Conservation (phyloP, 2,888 invertebrate genomes). For the Pristionchus arcanus region DNA sequence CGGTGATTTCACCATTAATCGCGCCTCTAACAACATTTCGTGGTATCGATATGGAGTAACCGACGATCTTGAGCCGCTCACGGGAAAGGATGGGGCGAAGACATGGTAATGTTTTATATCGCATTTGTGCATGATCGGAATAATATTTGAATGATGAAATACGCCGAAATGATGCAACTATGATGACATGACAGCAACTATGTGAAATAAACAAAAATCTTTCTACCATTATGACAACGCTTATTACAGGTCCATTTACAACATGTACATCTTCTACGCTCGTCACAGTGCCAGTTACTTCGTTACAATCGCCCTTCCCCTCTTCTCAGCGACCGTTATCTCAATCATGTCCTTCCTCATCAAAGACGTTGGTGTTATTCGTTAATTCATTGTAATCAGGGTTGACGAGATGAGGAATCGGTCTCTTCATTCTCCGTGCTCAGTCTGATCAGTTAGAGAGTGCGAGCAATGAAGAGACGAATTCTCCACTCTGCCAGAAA, state of each 20-base stretch:
- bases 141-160: too few relatives aligned
- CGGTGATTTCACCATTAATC: constrained; percentile 70
- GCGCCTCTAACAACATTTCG: constrained; percentile 63
- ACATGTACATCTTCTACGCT: constrained; percentile 59
- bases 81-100: constrained; percentile 58
- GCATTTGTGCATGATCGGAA: too few relatives aligned
- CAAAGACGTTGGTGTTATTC: background rate
- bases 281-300: constrained; percentile 61
- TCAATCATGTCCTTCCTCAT: background rate
- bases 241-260: constrained; percentile 58
- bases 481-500: too few relatives aligned
- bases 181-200: too few relatives aligned
- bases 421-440: too few relatives aligned
- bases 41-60: constrained; percentile 65
- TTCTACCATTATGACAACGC: background rate
- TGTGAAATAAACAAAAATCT: too few relatives aligned
- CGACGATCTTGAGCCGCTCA: constrained; percentile 60
- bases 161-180: too few relatives aligned
- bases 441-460: too few relatives aligned
- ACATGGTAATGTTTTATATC: constrained; percentile 60
- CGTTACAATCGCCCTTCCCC: constrained; percentile 58
- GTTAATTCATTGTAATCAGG: too few relatives aligned
- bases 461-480: too few relatives aligned
- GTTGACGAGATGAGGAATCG: too few relatives aligned
- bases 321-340: constrained; percentile 46